Evolutionary conservation across 1,140 invertebrate genomes (phyloP).

Genomic region (Prorops nasuta): DNA sequence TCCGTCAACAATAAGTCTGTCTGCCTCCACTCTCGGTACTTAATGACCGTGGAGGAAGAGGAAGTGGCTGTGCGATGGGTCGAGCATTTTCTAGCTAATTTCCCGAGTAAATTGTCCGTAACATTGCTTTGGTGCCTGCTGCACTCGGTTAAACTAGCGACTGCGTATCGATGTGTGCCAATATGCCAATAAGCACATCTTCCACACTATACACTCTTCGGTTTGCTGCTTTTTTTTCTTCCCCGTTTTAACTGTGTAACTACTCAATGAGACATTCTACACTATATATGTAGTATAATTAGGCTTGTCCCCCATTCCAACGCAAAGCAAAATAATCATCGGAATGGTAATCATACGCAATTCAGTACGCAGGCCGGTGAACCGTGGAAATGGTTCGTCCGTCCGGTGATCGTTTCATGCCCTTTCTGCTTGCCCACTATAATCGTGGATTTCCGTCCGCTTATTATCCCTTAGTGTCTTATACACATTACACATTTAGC

Average conservation of each 20-base stretch:
- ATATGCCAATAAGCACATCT: background rate
- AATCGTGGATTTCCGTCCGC: slow-evolving; percentile 53
- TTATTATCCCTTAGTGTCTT: slow-evolving; percentile 37
- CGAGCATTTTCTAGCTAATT: slow-evolving; percentile 57
- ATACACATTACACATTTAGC: too few relatives aligned
- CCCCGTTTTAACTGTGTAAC: too few relatives aligned
- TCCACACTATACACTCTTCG: too few relatives aligned
- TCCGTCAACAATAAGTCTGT: slow-evolving; percentile 55
- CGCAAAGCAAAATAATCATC: slow-evolving; percentile 24
- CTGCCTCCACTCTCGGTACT: slow-evolving; percentile 44
- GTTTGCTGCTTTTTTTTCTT: too few relatives aligned
- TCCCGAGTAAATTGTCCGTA: slow-evolving; percentile 57
- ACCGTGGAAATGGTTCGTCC: slow-evolving; percentile 53
- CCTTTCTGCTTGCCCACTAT: slow-evolving; percentile 48
- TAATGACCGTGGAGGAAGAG: slow-evolving; percentile 56
- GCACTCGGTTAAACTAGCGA: slow-evolving; percentile 22
- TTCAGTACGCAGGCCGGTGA: slow-evolving; percentile 37
- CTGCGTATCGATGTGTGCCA: slow-evolving; percentile 4
- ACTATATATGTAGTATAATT: background rate
- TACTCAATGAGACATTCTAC: too few relatives aligned
- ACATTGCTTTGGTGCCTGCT: slow-evolving; percentile 50
- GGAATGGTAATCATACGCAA: slow-evolving; percentile 35
- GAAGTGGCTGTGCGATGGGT: slow-evolving; percentile 57
- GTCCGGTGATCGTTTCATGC: slow-evolving; percentile 49
- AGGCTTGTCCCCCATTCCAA: background rate